Evolutionary conservation across 2,888 invertebrate species (phyloP), one percentile per base, ranked within the genome.

Genomic region (Epinotia brunnichana): DNA sequence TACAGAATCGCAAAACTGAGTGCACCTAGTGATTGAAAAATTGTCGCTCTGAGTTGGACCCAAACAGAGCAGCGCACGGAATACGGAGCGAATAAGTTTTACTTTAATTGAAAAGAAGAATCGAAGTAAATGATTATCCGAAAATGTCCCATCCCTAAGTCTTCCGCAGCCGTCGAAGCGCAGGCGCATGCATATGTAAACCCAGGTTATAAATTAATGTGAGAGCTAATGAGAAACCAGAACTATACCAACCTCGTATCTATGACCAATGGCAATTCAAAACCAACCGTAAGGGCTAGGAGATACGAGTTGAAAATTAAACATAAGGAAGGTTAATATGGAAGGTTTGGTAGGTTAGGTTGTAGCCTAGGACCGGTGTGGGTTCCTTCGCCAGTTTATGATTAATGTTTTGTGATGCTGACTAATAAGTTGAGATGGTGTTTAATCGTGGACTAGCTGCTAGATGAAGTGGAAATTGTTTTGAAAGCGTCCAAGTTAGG

Each of bases 171-270:
- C 77, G 79, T 76, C 60, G 75, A 75, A 79, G 76, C 59, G 76
- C 78, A 76, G 78, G 77, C 77, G 76, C 75, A 84, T 85, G 83
- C 84, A 85, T 87, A 87, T 86, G 87, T 83, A 87, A 82, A 79
- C 75, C 74, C 74, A 73, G 73, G 76, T 81, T 83, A 84, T 87
- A 87, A 85, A 85, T 87, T 82, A 85, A 85, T 85, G 81, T 81
- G 83, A 83, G 81, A 84, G 85, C 76, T 87, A 87, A 88, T 87
- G 82, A 82, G 84, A 85, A 85, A 53, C 63, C 17, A 29, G 13
- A 13, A 19, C 19, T 63, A 11, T 11, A 5, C 17, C 35, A 53
- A 24, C 63, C 51, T 63, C 63, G 7, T 35, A 63, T 63, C 63
- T 53, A 0, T 13, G 35, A 4, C 29, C 24, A 29, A 51, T 11